Evolutionary conservation across 2,888 invertebrate species (phyloP).

Genomic region (Epistrophe eligans): DNA sequence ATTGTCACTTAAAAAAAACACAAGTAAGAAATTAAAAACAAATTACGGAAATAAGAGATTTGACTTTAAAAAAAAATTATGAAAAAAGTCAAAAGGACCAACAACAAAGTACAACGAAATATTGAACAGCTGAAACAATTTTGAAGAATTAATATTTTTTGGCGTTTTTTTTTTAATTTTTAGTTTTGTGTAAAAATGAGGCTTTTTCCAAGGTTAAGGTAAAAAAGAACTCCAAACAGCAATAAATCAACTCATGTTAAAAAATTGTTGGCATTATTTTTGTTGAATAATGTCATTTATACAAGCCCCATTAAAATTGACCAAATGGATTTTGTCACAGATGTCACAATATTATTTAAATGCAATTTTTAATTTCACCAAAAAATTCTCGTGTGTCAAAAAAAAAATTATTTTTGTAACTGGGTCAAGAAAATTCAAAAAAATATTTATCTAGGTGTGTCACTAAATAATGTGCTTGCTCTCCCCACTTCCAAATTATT

Average conservation of each 20-base stretch:
- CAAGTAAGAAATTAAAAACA: too few relatives aligned
- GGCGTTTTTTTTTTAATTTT: too few relatives aligned
- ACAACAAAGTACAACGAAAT: too few relatives aligned
- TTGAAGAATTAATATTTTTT: too few relatives aligned
- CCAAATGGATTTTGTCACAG: constrained; percentile 23
- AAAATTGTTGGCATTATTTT: background rate
- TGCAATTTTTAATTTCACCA: constrained; percentile 4
- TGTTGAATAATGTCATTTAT: background rate
- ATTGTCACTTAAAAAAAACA: too few relatives aligned
- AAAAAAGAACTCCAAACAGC: too few relatives aligned
- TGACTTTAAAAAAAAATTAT: too few relatives aligned
- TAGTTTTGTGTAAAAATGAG: too few relatives aligned
- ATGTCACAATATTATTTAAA: constrained; percentile 28
- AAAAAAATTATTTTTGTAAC: constrained; percentile 48
- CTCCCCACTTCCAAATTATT: background rate
- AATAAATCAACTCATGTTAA: background rate
- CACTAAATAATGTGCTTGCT: background rate
- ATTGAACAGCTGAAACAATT: too few relatives aligned
- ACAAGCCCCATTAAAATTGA: background rate
- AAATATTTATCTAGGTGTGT: background rate
- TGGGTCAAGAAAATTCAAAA: constrained; percentile 58
- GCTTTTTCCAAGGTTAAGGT: too few relatives aligned
- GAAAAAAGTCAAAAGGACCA: too few relatives aligned
- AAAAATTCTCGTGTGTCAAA: background rate
- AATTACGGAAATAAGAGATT: too few relatives aligned